These are phyloP conservation scores for Nylanderia fulva DNA, from an alignment of 1,140 invertebrate species.

Conservation along the genomic window DNA sequence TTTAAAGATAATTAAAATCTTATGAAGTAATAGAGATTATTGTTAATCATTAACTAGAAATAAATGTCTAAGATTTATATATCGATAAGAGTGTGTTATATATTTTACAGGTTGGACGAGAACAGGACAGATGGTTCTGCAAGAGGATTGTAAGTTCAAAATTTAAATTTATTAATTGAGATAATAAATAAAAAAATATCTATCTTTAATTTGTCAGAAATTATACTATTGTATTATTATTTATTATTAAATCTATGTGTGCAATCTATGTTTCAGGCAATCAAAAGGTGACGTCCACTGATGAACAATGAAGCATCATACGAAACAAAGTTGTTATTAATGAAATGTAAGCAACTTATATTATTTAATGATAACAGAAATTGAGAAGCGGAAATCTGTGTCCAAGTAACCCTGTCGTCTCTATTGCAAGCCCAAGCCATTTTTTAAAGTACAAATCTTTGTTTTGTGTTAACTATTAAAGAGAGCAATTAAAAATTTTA, in stretches of 20 bases:
- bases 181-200: background rate
- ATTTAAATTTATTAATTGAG: conserved; percentile 10
- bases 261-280: conserved; percentile 26
- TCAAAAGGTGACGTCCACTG: conserved; percentile 46
- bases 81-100: background rate
- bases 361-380: conserved; percentile 51
- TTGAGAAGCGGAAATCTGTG: conserved; percentile 44
- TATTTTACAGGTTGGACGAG: conserved; percentile 31
- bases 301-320: conserved; percentile 26
- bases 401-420: conserved; percentile 48
- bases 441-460: conserved; percentile 40
- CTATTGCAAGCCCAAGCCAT: conserved; percentile 32
- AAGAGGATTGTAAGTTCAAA: conserved; percentile 31
- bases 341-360: conserved; percentile 40
- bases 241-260: background rate
- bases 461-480: conserved; percentile 10
- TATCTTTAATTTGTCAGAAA: background rate
- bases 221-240: background rate
- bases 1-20: background rate
- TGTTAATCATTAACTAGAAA: background rate
- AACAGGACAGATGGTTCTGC: background rate
- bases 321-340: conserved; percentile 30
- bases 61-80: background rate
- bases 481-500: conserved; percentile 6
- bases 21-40: background rate